These are phyloP conservation scores for Torymus aiolomorphi DNA, from an alignment of 2,888 invertebrate genomes.

Conservation along the genomic window DNA sequence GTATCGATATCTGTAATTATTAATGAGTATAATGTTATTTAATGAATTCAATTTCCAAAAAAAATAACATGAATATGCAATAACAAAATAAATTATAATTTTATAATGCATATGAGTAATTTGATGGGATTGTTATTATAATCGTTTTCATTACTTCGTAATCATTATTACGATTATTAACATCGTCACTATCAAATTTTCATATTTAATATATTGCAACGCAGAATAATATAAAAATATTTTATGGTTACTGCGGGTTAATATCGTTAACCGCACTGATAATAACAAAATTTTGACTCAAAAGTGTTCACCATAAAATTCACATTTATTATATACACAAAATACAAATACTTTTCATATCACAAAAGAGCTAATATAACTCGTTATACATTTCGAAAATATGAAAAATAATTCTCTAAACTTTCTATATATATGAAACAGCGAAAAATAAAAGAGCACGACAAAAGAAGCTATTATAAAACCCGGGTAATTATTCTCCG, in stretches of 20 bases:
- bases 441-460: too few relatives aligned
- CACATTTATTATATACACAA: slow-evolving; percentile 3
- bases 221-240: slow-evolving; percentile 4
- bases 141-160: background rate
- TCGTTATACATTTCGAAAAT: slow-evolving; percentile 1
- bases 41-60: too few relatives aligned
- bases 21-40: too few relatives aligned
- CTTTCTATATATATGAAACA: too few relatives aligned
- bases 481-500: background rate
- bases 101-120: too few relatives aligned
- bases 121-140: too few relatives aligned
- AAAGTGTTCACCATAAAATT: too few relatives aligned
- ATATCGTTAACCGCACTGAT: background rate
- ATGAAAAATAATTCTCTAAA: background rate
- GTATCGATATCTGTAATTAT: too few relatives aligned
- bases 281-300: too few relatives aligned
- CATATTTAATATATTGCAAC: background rate
- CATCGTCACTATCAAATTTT: slow-evolving; percentile 13
- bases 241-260: slow-evolving; percentile 9
- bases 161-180: slow-evolving; percentile 20
- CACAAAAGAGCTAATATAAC: slow-evolving; percentile 1
- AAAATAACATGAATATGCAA: too few relatives aligned
- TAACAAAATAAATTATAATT: too few relatives aligned
- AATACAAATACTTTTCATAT: too few relatives aligned
- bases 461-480: slow-evolving; percentile 1